Evolutionary conservation across 2,888 invertebrate species (phyloP), one percentile per base, ranked within the genome.

Genomic region (Odontothrips loti): DNA sequence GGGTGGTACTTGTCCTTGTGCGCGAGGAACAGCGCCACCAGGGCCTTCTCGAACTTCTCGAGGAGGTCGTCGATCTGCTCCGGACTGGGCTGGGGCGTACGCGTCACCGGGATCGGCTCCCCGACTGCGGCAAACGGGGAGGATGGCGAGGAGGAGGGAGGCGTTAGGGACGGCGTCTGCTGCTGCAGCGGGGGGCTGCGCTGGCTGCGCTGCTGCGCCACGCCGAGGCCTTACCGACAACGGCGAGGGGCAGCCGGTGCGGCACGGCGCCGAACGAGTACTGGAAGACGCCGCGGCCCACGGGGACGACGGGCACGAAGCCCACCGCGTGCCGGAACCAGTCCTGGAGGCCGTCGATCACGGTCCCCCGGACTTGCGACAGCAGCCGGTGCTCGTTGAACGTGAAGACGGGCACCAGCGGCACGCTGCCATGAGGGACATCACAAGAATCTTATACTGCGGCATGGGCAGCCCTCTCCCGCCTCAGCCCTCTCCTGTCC

Each of bases 341-440:
- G 83, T 94, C 91, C 87, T 97, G 97, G 63, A 93, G 85, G 23
- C 88, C 89, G 27, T 93, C 88, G 12, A 95, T 84, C 6, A 88
- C 85, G 0, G 95, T 93, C 63, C 94, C 92, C 80, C 92, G 91
- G 0, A 94, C 87, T 84, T 96, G 96, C 83, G 93, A 91, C 87
- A 93, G 97, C 15, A 96, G 88, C 85, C 96, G 95, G 0, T 94
- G 94, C 88, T 98, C 97, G 0, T 97, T 97, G 87, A 97, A 98
- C 0, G 95, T 93, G 86, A 96, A 93, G 0, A 95, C 94, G 1
- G 98, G 97, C 0, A 98, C 96, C 82, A 98, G 87, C 0, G 94
- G 90, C 0, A 94, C 90, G 17, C 97, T 96, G 87, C 83, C 83
- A 47, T n/a, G 79, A 82, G 79, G 82, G 15, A n/a, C 29, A 17